Conservation (phyloP, 2,113 vertebrate species). For the Mirounga angustirostris region DNA sequence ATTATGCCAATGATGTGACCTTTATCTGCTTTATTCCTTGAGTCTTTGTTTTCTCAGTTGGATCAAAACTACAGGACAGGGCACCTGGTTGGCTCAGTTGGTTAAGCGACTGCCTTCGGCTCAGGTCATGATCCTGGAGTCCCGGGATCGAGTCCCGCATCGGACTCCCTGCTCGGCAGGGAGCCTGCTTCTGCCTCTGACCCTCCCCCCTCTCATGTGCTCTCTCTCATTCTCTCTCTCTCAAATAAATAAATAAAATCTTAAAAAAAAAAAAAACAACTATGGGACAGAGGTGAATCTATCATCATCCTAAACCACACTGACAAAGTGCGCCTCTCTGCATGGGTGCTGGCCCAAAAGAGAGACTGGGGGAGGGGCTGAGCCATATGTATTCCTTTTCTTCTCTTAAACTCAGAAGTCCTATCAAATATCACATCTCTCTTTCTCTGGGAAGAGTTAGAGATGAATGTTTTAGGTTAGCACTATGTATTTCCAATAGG, state of each 20-base stretch:
- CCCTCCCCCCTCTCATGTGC: too few species aligned
- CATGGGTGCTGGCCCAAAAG: neutral
- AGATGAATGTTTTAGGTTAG: neutral
- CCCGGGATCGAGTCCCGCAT: too few species aligned
- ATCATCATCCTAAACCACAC: neutral
- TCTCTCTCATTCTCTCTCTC: too few species aligned
- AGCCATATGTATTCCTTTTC: neutral
- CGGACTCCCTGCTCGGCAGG: too few species aligned
- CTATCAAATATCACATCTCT: neutral
- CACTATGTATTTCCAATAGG: neutral
- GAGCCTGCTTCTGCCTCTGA: too few species aligned
- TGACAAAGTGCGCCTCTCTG: neutral
- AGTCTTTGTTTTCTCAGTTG: slow-evolving; percentile 1
- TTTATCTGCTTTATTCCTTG: neutral
- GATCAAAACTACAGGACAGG: neutral
- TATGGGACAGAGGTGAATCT: neutral
- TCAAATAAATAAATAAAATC: too few species aligned
- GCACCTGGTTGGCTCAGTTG: too few species aligned
- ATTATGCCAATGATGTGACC: neutral
- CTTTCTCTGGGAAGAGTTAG: neutral
- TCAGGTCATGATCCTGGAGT: too few species aligned
- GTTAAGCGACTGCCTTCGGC: too few species aligned
- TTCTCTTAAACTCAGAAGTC: neutral
- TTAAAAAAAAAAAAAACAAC: neutral
- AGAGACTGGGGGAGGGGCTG: neutral